phyloP scores from a whole-genome alignment of 2,113 vertebrate species.

The Actinemys pallida region DNA sequence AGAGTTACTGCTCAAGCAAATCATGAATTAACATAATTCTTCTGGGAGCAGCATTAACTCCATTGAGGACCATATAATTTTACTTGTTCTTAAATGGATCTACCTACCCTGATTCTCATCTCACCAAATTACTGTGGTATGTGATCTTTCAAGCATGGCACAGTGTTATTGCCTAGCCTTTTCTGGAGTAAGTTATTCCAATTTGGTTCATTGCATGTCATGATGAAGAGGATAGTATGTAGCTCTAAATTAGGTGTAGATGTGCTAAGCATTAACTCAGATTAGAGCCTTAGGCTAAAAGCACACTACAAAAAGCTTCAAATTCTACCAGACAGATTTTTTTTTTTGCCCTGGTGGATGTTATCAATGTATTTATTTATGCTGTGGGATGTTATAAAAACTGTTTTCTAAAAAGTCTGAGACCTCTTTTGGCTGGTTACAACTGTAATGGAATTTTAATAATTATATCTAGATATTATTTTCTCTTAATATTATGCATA shows the following conservation, averaged over 20 bases:
- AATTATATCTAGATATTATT: background rate
- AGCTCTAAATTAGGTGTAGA: background rate
- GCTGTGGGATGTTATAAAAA: background rate
- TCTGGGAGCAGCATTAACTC: background rate
- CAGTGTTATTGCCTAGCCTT: background rate
- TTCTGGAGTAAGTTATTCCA: background rate
- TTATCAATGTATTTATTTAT: no score
- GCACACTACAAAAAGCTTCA: background rate
- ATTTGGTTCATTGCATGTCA: accelerated
- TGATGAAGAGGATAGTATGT: accelerated
- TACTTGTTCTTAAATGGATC: accelerated
- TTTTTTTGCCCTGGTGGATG: background rate
- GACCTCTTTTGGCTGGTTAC: background rate
- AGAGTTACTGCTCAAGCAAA: background rate
- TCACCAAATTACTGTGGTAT: background rate
- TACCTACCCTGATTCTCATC: background rate
- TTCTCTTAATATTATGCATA: background rate
- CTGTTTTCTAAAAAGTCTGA: background rate
- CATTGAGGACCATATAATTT: accelerated
- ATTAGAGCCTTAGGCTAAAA: background rate
- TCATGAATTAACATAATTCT: background rate
- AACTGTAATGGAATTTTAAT: background rate
- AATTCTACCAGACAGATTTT: background rate
- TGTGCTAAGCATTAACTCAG: background rate
- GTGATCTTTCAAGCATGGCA: background rate